These are phyloP conservation scores for Pseudotriccus pelzelni DNA, from an alignment of 2,797 vertebrate species.

Conservation along the genomic window DNA sequence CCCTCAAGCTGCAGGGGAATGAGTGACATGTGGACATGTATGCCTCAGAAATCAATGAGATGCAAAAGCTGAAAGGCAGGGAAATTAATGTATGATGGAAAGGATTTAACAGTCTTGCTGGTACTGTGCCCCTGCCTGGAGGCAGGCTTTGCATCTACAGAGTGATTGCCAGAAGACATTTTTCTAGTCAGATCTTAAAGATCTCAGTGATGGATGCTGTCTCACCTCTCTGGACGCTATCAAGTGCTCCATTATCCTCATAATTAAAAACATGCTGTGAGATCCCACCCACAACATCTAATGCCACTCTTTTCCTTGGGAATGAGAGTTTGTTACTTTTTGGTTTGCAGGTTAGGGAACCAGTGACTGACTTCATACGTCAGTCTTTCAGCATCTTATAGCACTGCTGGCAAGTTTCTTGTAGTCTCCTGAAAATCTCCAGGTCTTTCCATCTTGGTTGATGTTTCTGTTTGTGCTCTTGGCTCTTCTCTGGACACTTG, in stretches of 20 bases:
- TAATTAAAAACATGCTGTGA: not conserved
- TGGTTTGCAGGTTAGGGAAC: not conserved
- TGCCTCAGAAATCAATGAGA: constrained; percentile 19
- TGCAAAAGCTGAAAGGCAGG: not conserved
- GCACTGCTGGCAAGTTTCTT: not conserved
- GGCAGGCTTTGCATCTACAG: not conserved
- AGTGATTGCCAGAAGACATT: not conserved
- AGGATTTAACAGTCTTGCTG: constrained; percentile 27
- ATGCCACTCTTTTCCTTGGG: not conserved
- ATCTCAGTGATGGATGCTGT: not conserved
- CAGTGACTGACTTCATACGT: not conserved
- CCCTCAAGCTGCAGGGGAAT: not conserved
- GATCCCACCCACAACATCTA: not conserved
- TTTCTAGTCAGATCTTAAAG: not conserved
- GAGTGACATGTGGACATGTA: not conserved
- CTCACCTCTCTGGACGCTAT: not conserved
- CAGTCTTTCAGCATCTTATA: not conserved
- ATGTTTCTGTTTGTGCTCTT: not conserved
- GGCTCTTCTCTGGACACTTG: not conserved
- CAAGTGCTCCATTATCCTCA: not conserved
- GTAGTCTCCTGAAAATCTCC: not conserved
- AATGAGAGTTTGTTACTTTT: not conserved
- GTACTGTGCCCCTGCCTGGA: not conserved
- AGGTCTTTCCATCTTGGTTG: not conserved
- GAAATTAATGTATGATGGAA: not conserved